A percentile compares a stretch with the other conserved stretches of the same genome.
phyloP scores from a whole-genome alignment of 2,888 invertebrate genomes.

The Noctua comes region DNA sequence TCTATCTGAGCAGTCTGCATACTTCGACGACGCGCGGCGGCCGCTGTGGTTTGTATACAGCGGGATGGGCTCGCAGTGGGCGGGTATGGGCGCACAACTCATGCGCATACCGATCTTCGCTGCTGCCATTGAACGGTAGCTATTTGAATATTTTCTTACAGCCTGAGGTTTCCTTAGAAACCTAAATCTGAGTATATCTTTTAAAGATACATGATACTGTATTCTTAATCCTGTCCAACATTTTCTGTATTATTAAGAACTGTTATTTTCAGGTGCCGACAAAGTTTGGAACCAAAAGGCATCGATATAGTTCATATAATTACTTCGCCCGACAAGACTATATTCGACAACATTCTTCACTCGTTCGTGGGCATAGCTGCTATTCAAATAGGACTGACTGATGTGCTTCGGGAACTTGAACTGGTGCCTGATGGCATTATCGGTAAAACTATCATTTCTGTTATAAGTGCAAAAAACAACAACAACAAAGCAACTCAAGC shows the following conservation, averaged over 20 bases:
- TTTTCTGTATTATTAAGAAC: neutral
- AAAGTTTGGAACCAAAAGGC: neutral
- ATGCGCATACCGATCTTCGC: slow-evolving; percentile 90
- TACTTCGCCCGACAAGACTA: slow-evolving; percentile 90
- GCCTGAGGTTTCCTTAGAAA: neutral
- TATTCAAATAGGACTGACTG: neutral
- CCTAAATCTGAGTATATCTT: neutral
- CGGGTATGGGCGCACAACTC: slow-evolving; percentile 92
- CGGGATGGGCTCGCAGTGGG: slow-evolving; percentile 68
- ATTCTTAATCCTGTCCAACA: too few relatives aligned
- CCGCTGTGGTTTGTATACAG: slow-evolving; percentile 1
- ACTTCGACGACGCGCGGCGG: neutral
- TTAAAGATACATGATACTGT: neutral
- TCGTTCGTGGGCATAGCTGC: neutral
- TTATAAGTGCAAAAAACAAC: neutral
- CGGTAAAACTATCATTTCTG: neutral
- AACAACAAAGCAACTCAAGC: neutral
- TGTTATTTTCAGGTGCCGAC: neutral
- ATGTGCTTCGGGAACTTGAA: neutral
- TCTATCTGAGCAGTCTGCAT: neutral
- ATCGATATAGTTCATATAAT: slow-evolving; percentile 88
- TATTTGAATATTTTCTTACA: neutral
- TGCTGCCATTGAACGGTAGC: neutral
- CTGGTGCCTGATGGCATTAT: neutral
- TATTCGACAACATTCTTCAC: slow-evolving; percentile 90